These are phyloP conservation scores for Cydia splendana DNA, from an alignment of 1,140 invertebrate species.

Conservation along the genomic window DNA sequence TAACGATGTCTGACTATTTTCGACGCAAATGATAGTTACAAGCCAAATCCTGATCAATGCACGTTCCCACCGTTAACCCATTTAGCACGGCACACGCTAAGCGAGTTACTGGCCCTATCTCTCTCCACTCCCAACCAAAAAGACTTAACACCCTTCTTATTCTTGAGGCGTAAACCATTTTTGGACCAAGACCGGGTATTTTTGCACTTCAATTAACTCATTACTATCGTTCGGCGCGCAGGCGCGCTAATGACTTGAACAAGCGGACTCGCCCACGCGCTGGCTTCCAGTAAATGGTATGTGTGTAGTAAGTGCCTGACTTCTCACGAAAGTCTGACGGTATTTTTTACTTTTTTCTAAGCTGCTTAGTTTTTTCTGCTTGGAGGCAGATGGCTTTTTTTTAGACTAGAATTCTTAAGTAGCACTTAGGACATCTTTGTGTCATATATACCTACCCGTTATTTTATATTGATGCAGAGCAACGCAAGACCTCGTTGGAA, in stretches of 20 bases:
- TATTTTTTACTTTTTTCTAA: not conserved
- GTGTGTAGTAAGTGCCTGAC: slow-evolving; percentile 7
- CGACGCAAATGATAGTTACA: not conserved
- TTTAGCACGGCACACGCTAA: slow-evolving; percentile 18
- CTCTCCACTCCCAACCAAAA: not conserved
- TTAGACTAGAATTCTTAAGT: not conserved
- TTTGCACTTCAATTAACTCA: slow-evolving; percentile 31
- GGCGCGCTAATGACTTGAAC: not conserved
- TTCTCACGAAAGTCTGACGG: slow-evolving; percentile 6
- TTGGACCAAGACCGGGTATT: not conserved
- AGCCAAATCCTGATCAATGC: slow-evolving; percentile 3
- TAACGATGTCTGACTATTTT: not conserved
- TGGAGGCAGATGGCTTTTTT: not conserved
- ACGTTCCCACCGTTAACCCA: slow-evolving; percentile 15
- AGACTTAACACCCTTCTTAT: not conserved
- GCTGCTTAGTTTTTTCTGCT: not conserved
- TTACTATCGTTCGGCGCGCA: not conserved
- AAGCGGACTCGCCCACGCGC: not conserved
- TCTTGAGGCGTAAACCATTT: not conserved
- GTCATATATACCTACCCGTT: no score
- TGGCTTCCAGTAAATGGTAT: not conserved
- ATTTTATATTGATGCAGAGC: no score
- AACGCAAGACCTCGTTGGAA: no score
- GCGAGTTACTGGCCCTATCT: slow-evolving; percentile 18
- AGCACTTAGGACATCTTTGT: no score